Percentiles rank a stretch among this genome's conserved stretches.
Conservation (phyloP, 1,140 invertebrate species). For the Sesamia nonagrioides region DNA sequence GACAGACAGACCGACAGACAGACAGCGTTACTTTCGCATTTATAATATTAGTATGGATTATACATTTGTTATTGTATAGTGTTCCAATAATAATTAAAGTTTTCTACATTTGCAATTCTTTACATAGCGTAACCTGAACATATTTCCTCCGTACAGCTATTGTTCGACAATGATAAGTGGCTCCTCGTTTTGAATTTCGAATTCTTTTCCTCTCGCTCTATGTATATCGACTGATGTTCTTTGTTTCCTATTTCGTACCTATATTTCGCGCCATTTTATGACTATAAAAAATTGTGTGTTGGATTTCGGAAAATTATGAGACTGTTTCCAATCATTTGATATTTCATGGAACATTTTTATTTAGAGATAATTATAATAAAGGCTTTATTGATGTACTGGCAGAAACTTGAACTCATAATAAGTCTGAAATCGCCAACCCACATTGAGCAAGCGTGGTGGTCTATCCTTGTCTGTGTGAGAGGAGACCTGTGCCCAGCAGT, state of each 20-base stretch:
- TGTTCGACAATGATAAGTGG: slow-evolving; percentile 5
- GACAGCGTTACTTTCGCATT: too few species aligned
- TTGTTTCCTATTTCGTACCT: neutral
- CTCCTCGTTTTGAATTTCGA: slow-evolving; percentile 15
- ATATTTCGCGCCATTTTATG: neutral
- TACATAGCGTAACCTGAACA: slow-evolving; percentile 17
- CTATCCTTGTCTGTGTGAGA: too few species aligned
- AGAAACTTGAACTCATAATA: too few species aligned
- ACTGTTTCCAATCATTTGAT: neutral
- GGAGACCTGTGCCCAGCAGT: too few species aligned
- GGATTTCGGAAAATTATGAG: neutral
- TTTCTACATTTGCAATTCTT: neutral
- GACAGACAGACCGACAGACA: too few species aligned
- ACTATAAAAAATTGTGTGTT: slow-evolving; percentile 1
- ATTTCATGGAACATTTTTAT: too few species aligned
- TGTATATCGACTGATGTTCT: neutral
- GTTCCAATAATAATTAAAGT: too few species aligned
- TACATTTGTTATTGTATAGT: neutral
- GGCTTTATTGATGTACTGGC: too few species aligned
- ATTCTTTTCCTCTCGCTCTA: neutral
- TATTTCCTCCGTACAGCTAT: neutral
- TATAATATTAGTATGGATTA: too few species aligned
- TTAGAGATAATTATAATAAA: too few species aligned
- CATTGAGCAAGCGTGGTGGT: too few species aligned
- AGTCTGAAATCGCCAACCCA: too few species aligned